These are phyloP conservation scores for Malthinus flaveolus DNA, from an alignment of 2,888 invertebrate genomes.

Conservation along the genomic window DNA sequence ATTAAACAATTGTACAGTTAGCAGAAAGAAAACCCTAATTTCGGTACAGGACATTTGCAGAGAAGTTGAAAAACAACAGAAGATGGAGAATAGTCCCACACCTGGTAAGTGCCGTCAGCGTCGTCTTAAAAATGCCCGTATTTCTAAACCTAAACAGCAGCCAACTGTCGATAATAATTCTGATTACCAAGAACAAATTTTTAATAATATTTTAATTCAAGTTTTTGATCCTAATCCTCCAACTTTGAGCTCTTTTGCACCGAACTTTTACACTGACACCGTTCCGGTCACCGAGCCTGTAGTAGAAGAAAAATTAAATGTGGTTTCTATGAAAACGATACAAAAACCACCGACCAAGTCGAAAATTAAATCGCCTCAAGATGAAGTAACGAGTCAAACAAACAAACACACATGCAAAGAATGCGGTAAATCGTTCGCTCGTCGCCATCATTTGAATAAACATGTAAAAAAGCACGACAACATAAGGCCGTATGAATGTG, in stretches of 20 bases:
- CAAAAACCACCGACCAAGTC: not conserved
- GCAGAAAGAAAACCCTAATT: constrained; percentile 36
- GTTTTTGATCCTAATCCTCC: not conserved
- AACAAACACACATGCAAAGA: constrained; percentile 45
- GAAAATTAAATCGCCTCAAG: not conserved
- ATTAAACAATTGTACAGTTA: not conserved
- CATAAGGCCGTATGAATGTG: constrained; percentile 47
- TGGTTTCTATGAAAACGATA: not conserved
- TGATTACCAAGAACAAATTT: constrained; percentile 12
- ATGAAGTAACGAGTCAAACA: constrained; percentile 4
- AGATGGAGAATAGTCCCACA: constrained; percentile 8
- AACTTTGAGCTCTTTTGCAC: not conserved
- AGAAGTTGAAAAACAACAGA: constrained; percentile 24
- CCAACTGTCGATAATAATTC: not conserved
- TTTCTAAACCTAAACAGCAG: not conserved
- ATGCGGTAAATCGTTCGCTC: constrained; percentile 47
- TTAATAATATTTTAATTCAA: constrained; percentile 16
- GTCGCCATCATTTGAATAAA: constrained; percentile 47
- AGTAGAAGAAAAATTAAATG: not conserved
- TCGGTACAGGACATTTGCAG: constrained; percentile 41
- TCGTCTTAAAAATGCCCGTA: not conserved
- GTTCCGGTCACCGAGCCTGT: too few species aligned
- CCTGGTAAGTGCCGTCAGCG: not conserved
- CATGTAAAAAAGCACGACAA: constrained; percentile 50
- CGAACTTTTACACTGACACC: not conserved